phyloP scores from a whole-genome alignment of 2,888 invertebrate species.

The Monoplex corrugatus region DNA sequence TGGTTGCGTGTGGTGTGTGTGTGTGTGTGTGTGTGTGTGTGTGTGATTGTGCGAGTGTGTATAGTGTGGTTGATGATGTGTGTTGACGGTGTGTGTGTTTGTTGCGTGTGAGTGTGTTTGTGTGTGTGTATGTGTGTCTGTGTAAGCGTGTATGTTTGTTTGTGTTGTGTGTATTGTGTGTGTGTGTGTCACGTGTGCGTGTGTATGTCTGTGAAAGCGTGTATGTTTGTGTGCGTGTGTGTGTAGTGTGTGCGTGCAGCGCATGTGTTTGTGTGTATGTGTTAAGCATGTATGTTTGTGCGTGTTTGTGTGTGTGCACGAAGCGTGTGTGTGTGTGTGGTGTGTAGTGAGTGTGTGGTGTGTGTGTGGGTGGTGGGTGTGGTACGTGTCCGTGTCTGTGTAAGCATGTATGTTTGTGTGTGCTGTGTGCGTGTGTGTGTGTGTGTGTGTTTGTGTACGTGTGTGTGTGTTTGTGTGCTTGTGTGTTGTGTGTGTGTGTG shows the following conservation, averaged over 20 bases:
- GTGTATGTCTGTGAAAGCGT: not conserved
- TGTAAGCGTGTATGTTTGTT: too few relatives aligned
- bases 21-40: not conserved
- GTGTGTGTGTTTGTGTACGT: not conserved
- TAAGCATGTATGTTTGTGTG: too few relatives aligned
- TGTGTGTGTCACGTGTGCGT: not conserved
- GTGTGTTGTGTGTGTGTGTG: not conserved
- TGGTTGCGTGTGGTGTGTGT: not conserved
- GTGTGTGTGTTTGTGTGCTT: not conserved
- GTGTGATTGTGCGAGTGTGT: not conserved
- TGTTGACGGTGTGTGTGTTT: too few relatives aligned
- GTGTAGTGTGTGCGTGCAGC: too few relatives aligned
- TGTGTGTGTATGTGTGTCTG: too few relatives aligned
- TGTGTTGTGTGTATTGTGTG: too few relatives aligned
- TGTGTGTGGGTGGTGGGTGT: too few relatives aligned
- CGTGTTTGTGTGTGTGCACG: not conserved
- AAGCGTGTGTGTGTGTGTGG: not conserved
- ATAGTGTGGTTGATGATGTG: too few relatives aligned
- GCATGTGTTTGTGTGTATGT: not conserved
- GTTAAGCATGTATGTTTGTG: not conserved
- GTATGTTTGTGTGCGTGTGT: not conserved
- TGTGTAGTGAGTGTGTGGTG: not conserved
- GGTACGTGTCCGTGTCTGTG: too few relatives aligned
- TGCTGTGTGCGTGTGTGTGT: not conserved
- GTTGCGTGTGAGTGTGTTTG: constrained; percentile 5